Base-by-base conservation (phyloP, 2,797 vertebrate genomes). In the Cossypha niveicapilla region DNA sequence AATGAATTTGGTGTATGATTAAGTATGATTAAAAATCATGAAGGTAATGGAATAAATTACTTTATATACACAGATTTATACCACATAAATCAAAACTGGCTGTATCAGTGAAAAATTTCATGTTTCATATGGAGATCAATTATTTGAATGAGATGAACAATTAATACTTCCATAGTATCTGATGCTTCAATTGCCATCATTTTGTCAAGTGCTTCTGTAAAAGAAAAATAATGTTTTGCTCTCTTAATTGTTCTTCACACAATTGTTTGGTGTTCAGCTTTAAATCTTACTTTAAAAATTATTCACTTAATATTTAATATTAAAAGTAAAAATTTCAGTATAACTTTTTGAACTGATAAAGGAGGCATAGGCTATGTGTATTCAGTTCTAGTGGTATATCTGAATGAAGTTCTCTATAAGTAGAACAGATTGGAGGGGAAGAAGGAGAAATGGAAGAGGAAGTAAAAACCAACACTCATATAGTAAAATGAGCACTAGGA, bases 141-240 rank as follows among this genome's bases (percentile, higher is more conserved):
- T 50, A 28, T 50, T 44, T 74, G 42, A 65, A 11, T 57, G 9
- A 51, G 14, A 66, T 35, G 11, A 72, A 25, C 4, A 63, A 28
- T 37, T 45, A 28, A 37, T 22, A 41, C 2, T 45, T 68, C 34
- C 23, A 28, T 11, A 41, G 5, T 18, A 5, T 37, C 17, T 48
- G 10, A 34, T 34, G 18, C 6, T 71, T 74, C 41, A 6, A 4
- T 30, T 63, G 12, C 1, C 6, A 47, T 17, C 0, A 63, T n/a
- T 79, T 86, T 70, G 1, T 32, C 18, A 57, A 8, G 16, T 24
- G 6, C 5, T 3, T 61, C 4, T 47, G 11, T 23, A 50, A 75
- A 54, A 73, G 47, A 61, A 39, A 82, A 82, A 51, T 19, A 24
- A 13, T 4, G 1, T 68, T 73, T 66, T 78, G 1, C 4, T 48